A percentile compares a stretch with the other conserved stretches of the same genome.
These are phyloP conservation scores for Mycteria americana DNA, from an alignment of 2,797 vertebrate genomes.

Conservation along the genomic window DNA sequence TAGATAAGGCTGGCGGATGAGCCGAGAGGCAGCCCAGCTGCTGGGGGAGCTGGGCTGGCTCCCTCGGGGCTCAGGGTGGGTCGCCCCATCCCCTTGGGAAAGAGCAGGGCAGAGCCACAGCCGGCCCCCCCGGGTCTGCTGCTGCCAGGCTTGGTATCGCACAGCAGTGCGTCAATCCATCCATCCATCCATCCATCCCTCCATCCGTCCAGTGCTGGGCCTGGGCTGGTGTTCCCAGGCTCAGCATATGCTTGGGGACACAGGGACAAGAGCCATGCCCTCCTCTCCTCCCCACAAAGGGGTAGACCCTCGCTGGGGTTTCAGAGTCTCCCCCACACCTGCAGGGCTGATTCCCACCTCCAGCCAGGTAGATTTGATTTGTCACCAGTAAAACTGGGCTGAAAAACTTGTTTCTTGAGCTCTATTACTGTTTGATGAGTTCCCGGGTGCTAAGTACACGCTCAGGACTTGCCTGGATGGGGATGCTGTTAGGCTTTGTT, in stretches of 20 bases:
- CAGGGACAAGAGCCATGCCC: not conserved
- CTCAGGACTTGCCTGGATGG: not conserved
- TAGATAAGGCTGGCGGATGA: not conserved
- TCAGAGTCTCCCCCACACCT: not conserved
- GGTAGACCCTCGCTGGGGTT: rapidly evolving
- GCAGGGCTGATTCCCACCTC: not conserved
- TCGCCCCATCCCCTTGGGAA: not conserved
- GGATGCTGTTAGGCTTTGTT: not conserved
- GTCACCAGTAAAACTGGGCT: not conserved
- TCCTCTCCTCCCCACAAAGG: not conserved
- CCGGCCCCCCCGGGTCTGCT: not conserved
- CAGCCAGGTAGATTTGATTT: not conserved
- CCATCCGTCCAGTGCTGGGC: not conserved
- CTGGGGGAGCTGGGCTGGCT: not conserved
- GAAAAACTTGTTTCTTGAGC: not conserved
- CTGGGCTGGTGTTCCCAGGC: not conserved
- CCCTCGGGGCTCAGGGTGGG: rapidly evolving
- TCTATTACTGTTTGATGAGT: not conserved
- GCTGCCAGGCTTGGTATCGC: not conserved
- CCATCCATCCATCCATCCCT: not conserved
- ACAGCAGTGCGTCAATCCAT: not conserved
- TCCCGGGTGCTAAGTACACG: rapidly evolving
- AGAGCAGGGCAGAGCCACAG: not conserved
- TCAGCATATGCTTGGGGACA: not conserved
- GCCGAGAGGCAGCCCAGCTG: not conserved